Evolutionary conservation across 2,797 vertebrate genomes (phyloP), one percentile per base, ranked within the genome.

Genomic region (Carapus acus): DNA sequence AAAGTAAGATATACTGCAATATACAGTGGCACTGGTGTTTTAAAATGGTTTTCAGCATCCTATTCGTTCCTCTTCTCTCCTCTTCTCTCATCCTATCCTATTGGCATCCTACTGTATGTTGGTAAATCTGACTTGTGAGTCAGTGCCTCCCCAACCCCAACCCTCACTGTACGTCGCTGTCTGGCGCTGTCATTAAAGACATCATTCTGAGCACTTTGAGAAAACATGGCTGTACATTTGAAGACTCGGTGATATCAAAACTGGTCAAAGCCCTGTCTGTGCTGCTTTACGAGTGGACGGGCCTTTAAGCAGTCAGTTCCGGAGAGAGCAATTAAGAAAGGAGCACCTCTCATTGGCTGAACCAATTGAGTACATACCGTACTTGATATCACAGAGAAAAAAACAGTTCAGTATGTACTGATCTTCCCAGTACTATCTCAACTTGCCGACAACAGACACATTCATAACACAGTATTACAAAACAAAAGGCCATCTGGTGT

Each of bases 231-330:
- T 65, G 51, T 61, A 46, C 54, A 4, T 13, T 56, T 45, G 34
- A 42, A 49, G 34, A 42, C 14, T 13, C 34, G 20, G 11, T 54
- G 3, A 27, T 62, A 7, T 55, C 58, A 43, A 58, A 67, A 7
- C 51, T 52, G 57, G 64, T 51, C 19, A 56, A 15, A 42, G 63
- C 45, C 14, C 29, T 67, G n/a, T n/a, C 22, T 61, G 52, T 58
- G 38, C 18, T 24, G 15, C 15, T 36, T 55, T 2, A 15, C 34
- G 23, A 45, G 27, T 19, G 22, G 22, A n/a, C 12, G 52, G 64
- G 27, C 41, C 36, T 46, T 29, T 56, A 51, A 50, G 41, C 31
- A 40, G 57, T 31, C 38, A 51, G 11, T 49, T 46, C 42, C 56
- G 51, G 38, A 52, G 52, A 56, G 47, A 13, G 38, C 16, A 31